phyloP scores from a whole-genome alignment of 1,140 invertebrate species.

The Atta texana region DNA sequence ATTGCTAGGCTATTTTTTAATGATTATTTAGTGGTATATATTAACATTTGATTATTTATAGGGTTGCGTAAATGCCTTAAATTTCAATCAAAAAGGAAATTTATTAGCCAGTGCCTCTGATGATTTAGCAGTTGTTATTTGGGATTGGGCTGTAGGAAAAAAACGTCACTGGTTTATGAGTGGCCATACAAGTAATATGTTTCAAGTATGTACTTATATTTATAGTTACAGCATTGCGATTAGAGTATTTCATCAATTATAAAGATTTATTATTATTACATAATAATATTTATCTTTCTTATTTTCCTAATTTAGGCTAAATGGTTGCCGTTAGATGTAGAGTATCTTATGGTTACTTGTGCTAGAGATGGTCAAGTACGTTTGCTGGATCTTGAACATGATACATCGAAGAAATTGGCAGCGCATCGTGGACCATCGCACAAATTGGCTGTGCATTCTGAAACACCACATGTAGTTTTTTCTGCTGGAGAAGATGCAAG shows the following conservation, averaged over 20 bases:
- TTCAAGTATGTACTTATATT: slow-evolving; percentile 90
- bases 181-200: slow-evolving; percentile 95
- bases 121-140: slow-evolving; percentile 94
- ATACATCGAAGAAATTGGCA: slow-evolving; percentile 89
- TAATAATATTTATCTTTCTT: neutral
- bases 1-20: neutral
- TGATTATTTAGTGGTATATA: neutral
- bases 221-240: neutral
- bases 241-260: slow-evolving; percentile 36
- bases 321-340: slow-evolving; percentile 90
- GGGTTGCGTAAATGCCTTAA: slow-evolving; percentile 97
- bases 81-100: slow-evolving; percentile 94
- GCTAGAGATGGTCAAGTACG: slow-evolving; percentile 95
- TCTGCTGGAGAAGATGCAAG: slow-evolving; percentile 96
- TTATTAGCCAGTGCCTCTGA: slow-evolving; percentile 95
- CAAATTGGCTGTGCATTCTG: slow-evolving; percentile 91
- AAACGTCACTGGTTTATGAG: slow-evolving; percentile 89
- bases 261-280: neutral
- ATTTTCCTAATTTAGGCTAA: slow-evolving; percentile 86
- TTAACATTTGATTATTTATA: slow-evolving; percentile 63
- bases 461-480: slow-evolving; percentile 92
- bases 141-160: slow-evolving; percentile 95
- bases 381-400: slow-evolving; percentile 84
- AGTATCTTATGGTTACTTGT: slow-evolving; percentile 94
- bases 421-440: slow-evolving; percentile 92